phyloP scores from a whole-genome alignment of 2,888 invertebrate species.

The Platynereis dumerilii region DNA sequence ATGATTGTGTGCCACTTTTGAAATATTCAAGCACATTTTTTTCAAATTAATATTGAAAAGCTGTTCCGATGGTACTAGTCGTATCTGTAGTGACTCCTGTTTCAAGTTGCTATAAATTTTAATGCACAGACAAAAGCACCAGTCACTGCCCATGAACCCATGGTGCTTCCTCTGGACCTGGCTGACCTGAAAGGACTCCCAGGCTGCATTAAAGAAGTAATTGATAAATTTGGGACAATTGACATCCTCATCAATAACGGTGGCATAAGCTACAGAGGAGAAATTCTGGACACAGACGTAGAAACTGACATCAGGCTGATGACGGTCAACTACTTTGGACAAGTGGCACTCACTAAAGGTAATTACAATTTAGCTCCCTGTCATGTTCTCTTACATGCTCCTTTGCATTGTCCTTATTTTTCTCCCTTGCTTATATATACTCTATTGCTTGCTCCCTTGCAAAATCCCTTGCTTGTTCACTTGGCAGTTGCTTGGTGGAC shows the following conservation, averaged over 20 bases:
- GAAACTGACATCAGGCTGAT: constrained; percentile 87
- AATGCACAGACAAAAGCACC: too few relatives aligned
- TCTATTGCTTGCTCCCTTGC: too few relatives aligned
- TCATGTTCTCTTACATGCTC: too few relatives aligned
- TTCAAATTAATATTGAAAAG: too few relatives aligned
- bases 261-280: constrained; percentile 79
- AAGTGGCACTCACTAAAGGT: constrained; percentile 91
- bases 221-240: constrained; percentile 64
- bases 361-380: too few relatives aligned
- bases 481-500: too few relatives aligned
- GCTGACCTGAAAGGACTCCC: constrained; percentile 73
- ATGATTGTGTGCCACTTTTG: background rate
- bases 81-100: too few relatives aligned
- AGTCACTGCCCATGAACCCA: constrained; percentile 32
- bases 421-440: constrained; percentile 81
- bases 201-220: constrained; percentile 71
- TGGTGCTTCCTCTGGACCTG: constrained; percentile 72
- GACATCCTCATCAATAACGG: constrained; percentile 94
- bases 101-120: too few relatives aligned
- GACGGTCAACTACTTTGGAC: constrained; percentile 93
- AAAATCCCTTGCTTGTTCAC: too few relatives aligned
- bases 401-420: constrained; percentile 54
- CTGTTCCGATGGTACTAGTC: too few relatives aligned
- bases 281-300: constrained; percentile 75
- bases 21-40: background rate